Evolutionary conservation across 2,888 invertebrate species (phyloP).

Genomic region (Lysandra bellargus): DNA sequence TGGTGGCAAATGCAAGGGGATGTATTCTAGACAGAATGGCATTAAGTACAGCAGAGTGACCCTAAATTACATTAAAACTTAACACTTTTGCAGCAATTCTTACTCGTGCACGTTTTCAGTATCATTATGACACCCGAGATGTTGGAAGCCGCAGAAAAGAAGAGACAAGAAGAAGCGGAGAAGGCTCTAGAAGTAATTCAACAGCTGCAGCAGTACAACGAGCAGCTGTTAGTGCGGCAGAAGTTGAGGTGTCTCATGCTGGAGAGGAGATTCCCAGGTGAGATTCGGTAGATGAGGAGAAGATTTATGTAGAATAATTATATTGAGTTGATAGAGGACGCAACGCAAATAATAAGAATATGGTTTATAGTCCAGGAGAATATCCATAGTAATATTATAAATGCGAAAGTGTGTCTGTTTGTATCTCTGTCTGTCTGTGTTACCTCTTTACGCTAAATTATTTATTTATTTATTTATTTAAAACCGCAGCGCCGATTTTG

Average conservation of each 20-base stretch:
- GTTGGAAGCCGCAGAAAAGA: conserved; percentile 54
- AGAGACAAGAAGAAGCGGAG: conserved; percentile 52
- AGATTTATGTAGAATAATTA: neutral
- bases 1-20: too few species aligned
- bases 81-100: too few species aligned
- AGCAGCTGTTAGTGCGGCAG: conserved; percentile 55
- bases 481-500: too few species aligned
- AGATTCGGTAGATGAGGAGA: conserved; percentile 41
- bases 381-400: too few species aligned
- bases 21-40: too few species aligned
- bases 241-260: conserved; percentile 52
- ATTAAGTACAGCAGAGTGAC: too few species aligned
- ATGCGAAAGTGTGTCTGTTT: too few species aligned
- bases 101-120: conserved; percentile 44
- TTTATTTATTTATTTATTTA: too few species aligned
- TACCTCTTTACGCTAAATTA: too few species aligned
- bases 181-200: conserved; percentile 57
- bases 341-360: too few species aligned
- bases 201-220: conserved; percentile 61
- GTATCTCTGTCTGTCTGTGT: too few species aligned
- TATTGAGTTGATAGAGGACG: neutral
- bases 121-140: conserved; percentile 52
- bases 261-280: conserved; percentile 60
- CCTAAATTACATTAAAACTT: neutral
- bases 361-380: too few species aligned